These are phyloP conservation scores for Cosmia trapezina DNA, from an alignment of 2,888 invertebrate species.

Conservation along the genomic window DNA sequence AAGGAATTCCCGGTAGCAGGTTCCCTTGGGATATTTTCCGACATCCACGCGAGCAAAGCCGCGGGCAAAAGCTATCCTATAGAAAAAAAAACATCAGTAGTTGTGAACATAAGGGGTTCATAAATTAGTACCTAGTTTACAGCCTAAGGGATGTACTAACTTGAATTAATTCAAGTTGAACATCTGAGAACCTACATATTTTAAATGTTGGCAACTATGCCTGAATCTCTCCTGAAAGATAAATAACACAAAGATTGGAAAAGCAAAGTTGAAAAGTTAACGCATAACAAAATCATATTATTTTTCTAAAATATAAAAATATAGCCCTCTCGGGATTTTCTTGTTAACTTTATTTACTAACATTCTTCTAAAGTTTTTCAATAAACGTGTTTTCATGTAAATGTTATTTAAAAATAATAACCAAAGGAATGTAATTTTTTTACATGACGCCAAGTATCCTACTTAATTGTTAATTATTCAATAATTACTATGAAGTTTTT, in stretches of 20 bases:
- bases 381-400: conserved; percentile 18
- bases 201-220: background rate
- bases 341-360: conserved; percentile 19
- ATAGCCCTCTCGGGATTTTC: conserved; percentile 13
- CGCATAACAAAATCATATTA: conserved; percentile 30
- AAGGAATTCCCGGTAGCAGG: too few relatives aligned
- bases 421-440: background rate
- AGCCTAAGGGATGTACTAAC: too few relatives aligned
- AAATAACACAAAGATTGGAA: conserved; percentile 35
- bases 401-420: conserved; percentile 9
- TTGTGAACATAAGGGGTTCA: too few relatives aligned
- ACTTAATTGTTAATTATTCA: too few relatives aligned
- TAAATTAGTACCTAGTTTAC: too few relatives aligned
- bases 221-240: conserved; percentile 10
- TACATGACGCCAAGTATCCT: too few relatives aligned
- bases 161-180: background rate
- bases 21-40: too few relatives aligned
- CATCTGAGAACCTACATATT: background rate
- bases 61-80: too few relatives aligned
- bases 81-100: too few relatives aligned
- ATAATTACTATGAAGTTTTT: too few relatives aligned
- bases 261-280: conserved; percentile 34
- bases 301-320: conserved; percentile 26
- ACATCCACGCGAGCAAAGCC: too few relatives aligned
- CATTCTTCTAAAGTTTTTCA: conserved; percentile 40